Evolutionary conservation across 2,797 vertebrate genomes (phyloP).

Genomic region (Champsocephalus gunnari): DNA sequence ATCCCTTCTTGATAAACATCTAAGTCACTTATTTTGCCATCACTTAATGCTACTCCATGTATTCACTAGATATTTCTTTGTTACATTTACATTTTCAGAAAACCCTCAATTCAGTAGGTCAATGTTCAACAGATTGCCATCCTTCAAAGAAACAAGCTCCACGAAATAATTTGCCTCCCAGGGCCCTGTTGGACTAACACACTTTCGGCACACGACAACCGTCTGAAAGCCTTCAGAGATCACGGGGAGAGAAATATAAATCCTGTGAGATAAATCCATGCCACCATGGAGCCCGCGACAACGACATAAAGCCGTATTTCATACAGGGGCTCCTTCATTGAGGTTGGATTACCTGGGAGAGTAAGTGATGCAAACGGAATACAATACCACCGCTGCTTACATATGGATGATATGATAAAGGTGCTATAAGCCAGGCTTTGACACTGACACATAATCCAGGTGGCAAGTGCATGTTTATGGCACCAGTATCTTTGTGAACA

Average conservation of each 20-base stretch:
- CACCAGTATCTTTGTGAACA: constrained; percentile 34
- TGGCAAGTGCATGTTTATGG: constrained; percentile 52
- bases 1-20: neutral
- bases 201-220: constrained; percentile 13
- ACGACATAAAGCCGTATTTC: constrained; percentile 65
- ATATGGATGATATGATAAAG: constrained; percentile 74
- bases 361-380: constrained; percentile 67
- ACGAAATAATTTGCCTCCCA: constrained; percentile 26
- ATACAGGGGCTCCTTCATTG: constrained; percentile 46
- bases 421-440: constrained; percentile 47
- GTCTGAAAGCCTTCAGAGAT: constrained; percentile 54
- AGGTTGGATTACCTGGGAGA: constrained; percentile 65
- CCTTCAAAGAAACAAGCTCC: constrained; percentile 13
- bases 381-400: constrained; percentile 65
- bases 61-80: neutral
- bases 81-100: neutral
- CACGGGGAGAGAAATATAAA: constrained; percentile 60
- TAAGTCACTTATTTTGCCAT: neutral
- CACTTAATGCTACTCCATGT: neutral
- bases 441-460: constrained; percentile 59
- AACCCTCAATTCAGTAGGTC: constrained; percentile 4
- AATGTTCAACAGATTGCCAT: constrained; percentile 20
- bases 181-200: constrained; percentile 21
- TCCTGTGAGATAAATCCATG: constrained; percentile 71
- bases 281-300: constrained; percentile 48